Evolutionary conservation across 2,113 vertebrate genomes (phyloP).

Genomic region (Urocolius indicus): DNA sequence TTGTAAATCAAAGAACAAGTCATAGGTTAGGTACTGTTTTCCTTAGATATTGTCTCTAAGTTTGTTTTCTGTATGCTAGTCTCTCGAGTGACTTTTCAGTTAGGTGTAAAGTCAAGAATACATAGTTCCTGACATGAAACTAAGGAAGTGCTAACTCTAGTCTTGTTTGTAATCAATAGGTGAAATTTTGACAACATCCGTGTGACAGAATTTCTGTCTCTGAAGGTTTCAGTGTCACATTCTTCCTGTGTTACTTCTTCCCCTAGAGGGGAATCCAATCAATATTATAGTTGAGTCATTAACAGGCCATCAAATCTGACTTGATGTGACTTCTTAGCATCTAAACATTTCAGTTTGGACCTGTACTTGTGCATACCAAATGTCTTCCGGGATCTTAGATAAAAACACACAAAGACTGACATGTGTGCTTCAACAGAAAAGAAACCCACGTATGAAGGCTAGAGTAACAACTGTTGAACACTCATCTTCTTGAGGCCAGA

Average conservation of each 20-base stretch:
- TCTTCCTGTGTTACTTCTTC: background rate
- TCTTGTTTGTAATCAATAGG: background rate
- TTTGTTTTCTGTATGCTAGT: slow-evolving; percentile 16
- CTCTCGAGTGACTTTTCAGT: background rate
- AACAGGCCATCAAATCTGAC: background rate
- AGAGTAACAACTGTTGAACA: background rate
- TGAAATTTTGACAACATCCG: background rate
- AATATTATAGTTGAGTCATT: background rate
- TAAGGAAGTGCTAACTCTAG: background rate
- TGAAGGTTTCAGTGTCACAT: background rate
- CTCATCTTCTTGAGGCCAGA: background rate
- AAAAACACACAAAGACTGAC: background rate
- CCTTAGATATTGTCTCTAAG: slow-evolving; percentile 61
- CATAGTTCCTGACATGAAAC: background rate
- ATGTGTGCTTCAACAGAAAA: background rate
- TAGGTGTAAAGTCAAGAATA: background rate
- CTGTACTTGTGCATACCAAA: background rate
- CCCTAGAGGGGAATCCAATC: background rate
- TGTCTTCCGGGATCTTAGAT: background rate
- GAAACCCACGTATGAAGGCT: background rate
- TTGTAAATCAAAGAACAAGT: slow-evolving; percentile 66
- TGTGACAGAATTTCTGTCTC: background rate
- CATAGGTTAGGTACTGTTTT: slow-evolving; percentile 67
- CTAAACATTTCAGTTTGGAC: background rate
- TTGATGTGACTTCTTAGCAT: background rate